A percentile compares a stretch with the other conserved stretches of the same genome.
These are phyloP conservation scores for Mirounga angustirostris DNA, from an alignment of 2,113 vertebrate genomes.

Conservation along the genomic window DNA sequence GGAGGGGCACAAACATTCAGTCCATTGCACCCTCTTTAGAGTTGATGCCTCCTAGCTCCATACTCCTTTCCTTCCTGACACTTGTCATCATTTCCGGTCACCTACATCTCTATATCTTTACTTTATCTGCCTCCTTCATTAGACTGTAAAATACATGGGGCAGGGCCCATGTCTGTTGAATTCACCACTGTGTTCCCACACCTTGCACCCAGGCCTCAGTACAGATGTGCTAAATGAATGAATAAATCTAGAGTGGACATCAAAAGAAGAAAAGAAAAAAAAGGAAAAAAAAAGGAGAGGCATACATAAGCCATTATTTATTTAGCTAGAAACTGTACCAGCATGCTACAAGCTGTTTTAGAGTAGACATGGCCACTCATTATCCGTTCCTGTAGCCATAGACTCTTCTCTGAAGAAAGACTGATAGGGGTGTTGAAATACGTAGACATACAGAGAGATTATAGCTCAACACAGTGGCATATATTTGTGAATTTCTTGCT, in stretches of 20 bases:
- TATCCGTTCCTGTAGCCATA: not conserved
- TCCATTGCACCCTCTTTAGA: not conserved
- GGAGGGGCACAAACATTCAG: not conserved
- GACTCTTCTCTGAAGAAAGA: not conserved
- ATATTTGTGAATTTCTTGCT: not conserved
- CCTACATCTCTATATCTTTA: not conserved
- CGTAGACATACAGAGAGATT: not conserved
- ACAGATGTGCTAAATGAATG: not conserved
- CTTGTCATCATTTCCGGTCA: not conserved
- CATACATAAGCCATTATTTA: not conserved
- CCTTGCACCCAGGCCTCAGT: not conserved
- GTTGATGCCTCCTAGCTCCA: not conserved
- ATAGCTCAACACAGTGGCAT: not conserved
- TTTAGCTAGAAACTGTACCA: not conserved
- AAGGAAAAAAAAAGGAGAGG: not conserved
- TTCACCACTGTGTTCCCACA: not conserved
- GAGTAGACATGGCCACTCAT: not conserved
- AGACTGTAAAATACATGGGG: not conserved
- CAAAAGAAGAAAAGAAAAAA: not conserved
- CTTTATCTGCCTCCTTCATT: not conserved
- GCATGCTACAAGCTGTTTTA: not conserved
- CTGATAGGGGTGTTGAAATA: not conserved
- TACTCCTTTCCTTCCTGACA: not conserved
- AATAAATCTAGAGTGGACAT: not conserved
- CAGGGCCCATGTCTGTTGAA: not conserved